Conservation (phyloP, 2,888 invertebrate species). For the Macropis europaea region DNA sequence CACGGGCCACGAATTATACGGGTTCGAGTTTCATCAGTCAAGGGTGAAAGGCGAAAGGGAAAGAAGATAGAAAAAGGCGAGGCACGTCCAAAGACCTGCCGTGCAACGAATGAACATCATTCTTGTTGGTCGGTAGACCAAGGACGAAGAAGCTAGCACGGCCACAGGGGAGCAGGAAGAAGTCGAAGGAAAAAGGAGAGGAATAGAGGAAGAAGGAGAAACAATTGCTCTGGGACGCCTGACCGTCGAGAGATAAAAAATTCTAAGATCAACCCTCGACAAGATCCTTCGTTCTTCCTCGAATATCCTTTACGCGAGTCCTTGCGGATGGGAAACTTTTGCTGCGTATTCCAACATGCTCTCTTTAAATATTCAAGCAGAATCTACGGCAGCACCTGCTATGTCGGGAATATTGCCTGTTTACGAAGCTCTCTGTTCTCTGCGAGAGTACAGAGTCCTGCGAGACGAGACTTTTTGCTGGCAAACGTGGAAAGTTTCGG, state of each 20-base stretch:
- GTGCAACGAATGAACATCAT: slow-evolving; percentile 61
- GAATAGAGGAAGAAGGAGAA: slow-evolving; percentile 30
- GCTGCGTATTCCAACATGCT: slow-evolving; percentile 38
- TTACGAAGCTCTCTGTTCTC: slow-evolving; percentile 27
- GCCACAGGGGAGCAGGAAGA: background rate
- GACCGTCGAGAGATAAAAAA: slow-evolving; percentile 57
- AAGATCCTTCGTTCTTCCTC: slow-evolving; percentile 30
- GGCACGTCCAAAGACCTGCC: slow-evolving; percentile 55
- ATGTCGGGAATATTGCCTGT: slow-evolving; percentile 47
- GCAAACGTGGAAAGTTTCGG: slow-evolving; percentile 12
- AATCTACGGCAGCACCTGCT: slow-evolving; percentile 39
- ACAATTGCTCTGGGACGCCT: slow-evolving; percentile 65
- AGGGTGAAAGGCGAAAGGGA: background rate
- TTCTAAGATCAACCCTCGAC: slow-evolving; percentile 56
- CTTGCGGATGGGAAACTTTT: slow-evolving; percentile 47
- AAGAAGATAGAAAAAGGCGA: slow-evolving; percentile 32
- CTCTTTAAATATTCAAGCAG: slow-evolving; percentile 65
- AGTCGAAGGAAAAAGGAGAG: background rate
- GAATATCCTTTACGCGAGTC: slow-evolving; percentile 32
- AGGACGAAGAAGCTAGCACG: slow-evolving; percentile 19
- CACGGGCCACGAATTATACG: slow-evolving; percentile 30
- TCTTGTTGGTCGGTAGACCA: slow-evolving; percentile 32
- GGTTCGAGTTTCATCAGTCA: slow-evolving; percentile 45
- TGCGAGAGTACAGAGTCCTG: slow-evolving; percentile 23
- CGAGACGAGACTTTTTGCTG: slow-evolving; percentile 17